These are phyloP conservation scores for Cheirogaleus medius DNA, from an alignment of 2,113 vertebrate species.

Conservation along the genomic window DNA sequence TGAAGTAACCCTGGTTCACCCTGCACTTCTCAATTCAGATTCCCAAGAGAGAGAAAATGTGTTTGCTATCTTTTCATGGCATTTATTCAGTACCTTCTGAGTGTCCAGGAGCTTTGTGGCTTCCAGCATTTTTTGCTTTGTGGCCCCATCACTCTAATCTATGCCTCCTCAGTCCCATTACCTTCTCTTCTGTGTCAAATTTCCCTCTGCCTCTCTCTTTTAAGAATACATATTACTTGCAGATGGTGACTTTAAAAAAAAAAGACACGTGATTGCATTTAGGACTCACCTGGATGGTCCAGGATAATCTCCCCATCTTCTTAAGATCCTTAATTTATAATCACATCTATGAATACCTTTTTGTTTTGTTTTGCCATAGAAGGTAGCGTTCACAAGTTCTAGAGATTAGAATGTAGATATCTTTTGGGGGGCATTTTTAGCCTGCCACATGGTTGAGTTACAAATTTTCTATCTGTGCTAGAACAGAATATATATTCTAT, in stretches of 20 bases:
- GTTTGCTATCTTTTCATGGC: not conserved
- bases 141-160: not conserved
- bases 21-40: not conserved
- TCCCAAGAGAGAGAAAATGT: not conserved
- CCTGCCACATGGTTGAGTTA: not conserved
- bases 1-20: not conserved
- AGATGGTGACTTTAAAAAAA: too few species aligned
- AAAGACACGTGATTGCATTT: not conserved
- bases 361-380: not conserved
- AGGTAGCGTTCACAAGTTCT: not conserved
- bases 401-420: not conserved
- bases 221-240: not conserved
- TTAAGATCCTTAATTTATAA: not conserved
- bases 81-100: not conserved
- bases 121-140: not conserved
- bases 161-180: not conserved
- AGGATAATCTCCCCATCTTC: not conserved
- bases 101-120: not conserved
- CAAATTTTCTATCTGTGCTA: not conserved
- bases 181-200: too few species aligned
- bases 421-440: not conserved
- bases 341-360: not conserved
- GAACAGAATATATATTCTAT: not conserved
- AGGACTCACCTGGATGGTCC: too few species aligned
- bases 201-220: not conserved